These are phyloP conservation scores for Clarias fuscus DNA, from an alignment of 2,797 vertebrate species.

Conservation along the genomic window DNA sequence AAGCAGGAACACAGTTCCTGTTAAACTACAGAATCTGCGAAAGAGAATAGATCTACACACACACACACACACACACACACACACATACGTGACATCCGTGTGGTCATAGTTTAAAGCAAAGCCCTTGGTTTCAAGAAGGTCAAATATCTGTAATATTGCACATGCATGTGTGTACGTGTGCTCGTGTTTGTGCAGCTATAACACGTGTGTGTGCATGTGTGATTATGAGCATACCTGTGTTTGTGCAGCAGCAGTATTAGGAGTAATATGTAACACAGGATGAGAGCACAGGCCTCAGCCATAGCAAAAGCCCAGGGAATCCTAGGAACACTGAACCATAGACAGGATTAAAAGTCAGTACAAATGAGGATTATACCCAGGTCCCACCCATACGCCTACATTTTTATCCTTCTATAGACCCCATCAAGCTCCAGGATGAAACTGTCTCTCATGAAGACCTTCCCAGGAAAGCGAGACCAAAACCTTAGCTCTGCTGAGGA, in stretches of 20 bases:
- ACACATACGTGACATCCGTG: neutral
- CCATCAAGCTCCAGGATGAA: too few relatives aligned
- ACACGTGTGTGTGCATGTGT: neutral
- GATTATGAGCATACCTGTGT: conserved; percentile 80
- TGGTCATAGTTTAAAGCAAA: neutral
- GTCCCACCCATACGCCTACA: neutral
- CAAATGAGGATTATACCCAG: neutral
- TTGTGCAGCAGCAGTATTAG: conserved; percentile 94
- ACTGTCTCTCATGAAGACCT: too few relatives aligned
- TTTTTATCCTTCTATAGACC: neutral
- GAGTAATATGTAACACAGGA: conserved; percentile 96
- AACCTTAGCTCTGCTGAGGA: too few relatives aligned
- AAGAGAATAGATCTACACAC: conserved; percentile 88
- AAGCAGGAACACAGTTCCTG: conserved; percentile 98
- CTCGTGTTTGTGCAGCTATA: neutral
- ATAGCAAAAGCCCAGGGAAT: conserved; percentile 99
- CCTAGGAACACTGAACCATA: conserved; percentile 85
- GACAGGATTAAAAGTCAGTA: conserved; percentile 11
- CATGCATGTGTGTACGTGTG: too few relatives aligned
- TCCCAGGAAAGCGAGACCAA: too few relatives aligned
- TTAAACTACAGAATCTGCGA: conserved; percentile 93
- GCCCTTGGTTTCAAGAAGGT: neutral
- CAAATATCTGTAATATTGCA: neutral
- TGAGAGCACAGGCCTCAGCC: conserved; percentile 95
- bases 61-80: conserved; percentile 11